phyloP scores from a whole-genome alignment of 2,113 vertebrate species.

The Rhagologus leucostigma region DNA sequence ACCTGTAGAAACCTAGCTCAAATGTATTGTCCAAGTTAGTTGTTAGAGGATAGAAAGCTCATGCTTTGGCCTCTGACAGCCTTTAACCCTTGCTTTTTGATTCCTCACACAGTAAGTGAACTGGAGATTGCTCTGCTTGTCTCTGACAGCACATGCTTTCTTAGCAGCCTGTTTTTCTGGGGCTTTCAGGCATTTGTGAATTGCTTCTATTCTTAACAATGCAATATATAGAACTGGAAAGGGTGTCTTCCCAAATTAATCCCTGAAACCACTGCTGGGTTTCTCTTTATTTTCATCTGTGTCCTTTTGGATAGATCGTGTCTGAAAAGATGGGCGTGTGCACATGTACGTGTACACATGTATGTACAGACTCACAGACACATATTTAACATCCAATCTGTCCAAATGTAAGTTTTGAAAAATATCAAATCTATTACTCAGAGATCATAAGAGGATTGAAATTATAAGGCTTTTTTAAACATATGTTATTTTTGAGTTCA shows the following conservation, averaged over 20 bases:
- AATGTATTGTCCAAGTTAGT: neutral
- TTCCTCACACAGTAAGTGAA: neutral
- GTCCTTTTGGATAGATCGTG: neutral
- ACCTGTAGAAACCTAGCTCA: neutral
- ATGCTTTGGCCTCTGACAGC: neutral
- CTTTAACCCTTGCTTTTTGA: neutral
- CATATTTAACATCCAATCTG: neutral
- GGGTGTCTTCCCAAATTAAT: neutral
- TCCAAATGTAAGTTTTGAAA: neutral
- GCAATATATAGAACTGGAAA: neutral
- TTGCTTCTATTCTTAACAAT: neutral
- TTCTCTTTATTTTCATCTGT: neutral
- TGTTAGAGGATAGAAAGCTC: neutral
- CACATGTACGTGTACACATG: neutral
- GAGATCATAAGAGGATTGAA: neutral
- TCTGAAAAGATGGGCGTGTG: neutral
- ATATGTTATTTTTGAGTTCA: slow-evolving; percentile 21
- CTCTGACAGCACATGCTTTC: neutral
- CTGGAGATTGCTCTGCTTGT: neutral
- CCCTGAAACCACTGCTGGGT: neutral
- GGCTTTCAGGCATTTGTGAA: neutral
- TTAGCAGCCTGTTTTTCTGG: neutral
- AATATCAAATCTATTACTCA: slow-evolving; percentile 35
- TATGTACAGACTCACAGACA: neutral
- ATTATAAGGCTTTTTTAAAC: neutral